Conservation (phyloP, 2,113 vertebrate genomes). For the Pedionomus torquatus region DNA sequence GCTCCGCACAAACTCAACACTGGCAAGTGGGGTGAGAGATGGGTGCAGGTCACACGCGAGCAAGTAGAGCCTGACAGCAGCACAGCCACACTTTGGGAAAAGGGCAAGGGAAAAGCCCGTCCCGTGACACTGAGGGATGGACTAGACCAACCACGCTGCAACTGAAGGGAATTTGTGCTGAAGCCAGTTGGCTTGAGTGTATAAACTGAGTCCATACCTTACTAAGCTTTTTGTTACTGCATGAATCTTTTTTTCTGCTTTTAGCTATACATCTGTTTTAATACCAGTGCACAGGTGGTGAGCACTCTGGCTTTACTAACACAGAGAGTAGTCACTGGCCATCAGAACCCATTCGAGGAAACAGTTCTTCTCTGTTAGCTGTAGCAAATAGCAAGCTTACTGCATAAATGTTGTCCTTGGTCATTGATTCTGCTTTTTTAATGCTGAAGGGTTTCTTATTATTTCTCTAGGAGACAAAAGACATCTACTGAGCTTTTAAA, state of each 20-base stretch:
- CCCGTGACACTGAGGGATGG: not conserved
- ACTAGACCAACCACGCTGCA: not conserved
- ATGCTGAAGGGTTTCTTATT: not conserved
- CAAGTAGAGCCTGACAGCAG: not conserved
- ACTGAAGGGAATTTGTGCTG: not conserved
- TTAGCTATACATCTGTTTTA: not conserved
- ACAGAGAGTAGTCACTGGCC: not conserved
- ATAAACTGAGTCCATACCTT: not conserved
- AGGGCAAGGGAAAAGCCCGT: not conserved
- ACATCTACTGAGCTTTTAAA: not conserved
- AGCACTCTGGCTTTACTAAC: not conserved
- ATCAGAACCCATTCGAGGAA: not conserved
- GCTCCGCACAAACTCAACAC: not conserved
- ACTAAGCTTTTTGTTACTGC: not conserved
- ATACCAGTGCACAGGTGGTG: fast-evolving
- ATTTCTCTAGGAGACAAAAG: not conserved
- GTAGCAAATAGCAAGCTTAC: not conserved
- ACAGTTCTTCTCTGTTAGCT: not conserved
- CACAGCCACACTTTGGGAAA: not conserved
- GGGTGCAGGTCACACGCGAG: fast-evolving
- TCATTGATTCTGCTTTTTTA: not conserved
- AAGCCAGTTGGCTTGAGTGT: not conserved
- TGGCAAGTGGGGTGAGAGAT: not conserved
- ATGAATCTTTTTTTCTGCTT: not conserved
- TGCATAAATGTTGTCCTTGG: not conserved